Base-by-base conservation (phyloP, 2,888 invertebrate species). In the Craniophora ligustri region DNA sequence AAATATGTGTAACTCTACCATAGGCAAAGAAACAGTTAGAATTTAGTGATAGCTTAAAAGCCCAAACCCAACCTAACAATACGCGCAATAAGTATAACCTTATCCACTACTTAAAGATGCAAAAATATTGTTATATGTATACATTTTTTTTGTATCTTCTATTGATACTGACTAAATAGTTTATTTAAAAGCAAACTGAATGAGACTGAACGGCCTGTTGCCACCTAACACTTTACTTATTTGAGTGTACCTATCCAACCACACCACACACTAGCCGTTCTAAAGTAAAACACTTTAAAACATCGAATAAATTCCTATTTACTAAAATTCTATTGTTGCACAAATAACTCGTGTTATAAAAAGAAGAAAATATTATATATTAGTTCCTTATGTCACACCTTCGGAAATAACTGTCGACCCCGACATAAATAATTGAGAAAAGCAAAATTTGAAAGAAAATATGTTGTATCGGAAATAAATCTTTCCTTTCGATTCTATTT, bases 341-440 rank as follows among this genome's bases (percentile, higher is more conserved):
- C 1, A 26, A n/a, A 26, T n/a, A n/a, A 26, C 10, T 26, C n/a
- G 3, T 26, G 0, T 4, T 44, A 7, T 31, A 15, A 3, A 6
- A 45, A 50, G 26, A 23, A 31, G 5, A 15, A 48, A 54, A 42
- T 30, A 54, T 57, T 51, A 51, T 58, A 41, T 47, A 53, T 56
- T 42, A 49, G 42, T 42, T 53, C 16, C 46, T 47, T 38, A 53
- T 53, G 44, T 53, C 63, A 8, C 54, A 58, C 66, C 54, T 51
- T 40, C 39, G 31, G 42, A 68, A 62, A 58, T 68, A 66, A 46
- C 51, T 50, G 58, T 53, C 55, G 13, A 48, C 36, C 44, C 39
- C 34, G 23, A 38, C 47, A 58, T 68, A 68, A 68, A 58, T 68
- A 68, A 68, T 68, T 68, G 54, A 62, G 51, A 66, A 58, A 68